Base-by-base conservation (phyloP, 1,140 invertebrate genomes). In the Thaumetopoea pityocampa region DNA sequence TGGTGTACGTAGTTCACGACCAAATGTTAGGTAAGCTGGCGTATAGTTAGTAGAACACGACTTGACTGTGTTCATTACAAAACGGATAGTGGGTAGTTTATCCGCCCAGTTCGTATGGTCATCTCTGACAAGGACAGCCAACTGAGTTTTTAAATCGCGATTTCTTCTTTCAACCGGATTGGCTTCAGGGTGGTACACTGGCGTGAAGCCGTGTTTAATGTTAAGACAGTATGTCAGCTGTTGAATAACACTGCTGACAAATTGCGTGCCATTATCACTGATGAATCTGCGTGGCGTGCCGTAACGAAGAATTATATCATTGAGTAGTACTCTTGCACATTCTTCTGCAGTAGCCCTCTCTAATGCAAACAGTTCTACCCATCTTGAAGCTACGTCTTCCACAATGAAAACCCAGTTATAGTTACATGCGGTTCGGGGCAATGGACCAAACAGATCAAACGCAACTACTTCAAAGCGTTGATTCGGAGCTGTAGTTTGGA, bases 201-300 rank as follows among this genome's bases (percentile, higher is more conserved):
- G 65, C n/a, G 58, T 69, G 5, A 74, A 41, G 4, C 28, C 33
- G 16, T 77, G 71, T 8, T 55, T 46, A 5, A 76, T 52, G 20
- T 18, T n/a, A 4, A 45, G n/a, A n/a, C 33, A 36, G 20, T n/a
- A 46, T 1, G 34, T 19, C n/a, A 52, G 3, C 8, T 52, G 26
- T 10, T 38, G 35, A 16, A 38, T 38, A 10, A 28, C 24, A 19
- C 6, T n/a, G 17, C 37, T 40, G 6, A 40, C 37, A 40, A 40
- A 40, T 22, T 40, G 37, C 2, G 37, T 12, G 4, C 37, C 37
- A 30, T 30, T 40, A 12, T 40, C 37, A 9, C 37, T 40, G 3
- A 30, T 30, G 5, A 40, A n/a, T 8, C 37, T 5, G 7, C 37
- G 15, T 7, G 37, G 37, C 3, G 16, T 9, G 2, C 37, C 37